Evolutionary conservation across 2,888 invertebrate species (phyloP).

Genomic region (Girardia tigrina): DNA sequence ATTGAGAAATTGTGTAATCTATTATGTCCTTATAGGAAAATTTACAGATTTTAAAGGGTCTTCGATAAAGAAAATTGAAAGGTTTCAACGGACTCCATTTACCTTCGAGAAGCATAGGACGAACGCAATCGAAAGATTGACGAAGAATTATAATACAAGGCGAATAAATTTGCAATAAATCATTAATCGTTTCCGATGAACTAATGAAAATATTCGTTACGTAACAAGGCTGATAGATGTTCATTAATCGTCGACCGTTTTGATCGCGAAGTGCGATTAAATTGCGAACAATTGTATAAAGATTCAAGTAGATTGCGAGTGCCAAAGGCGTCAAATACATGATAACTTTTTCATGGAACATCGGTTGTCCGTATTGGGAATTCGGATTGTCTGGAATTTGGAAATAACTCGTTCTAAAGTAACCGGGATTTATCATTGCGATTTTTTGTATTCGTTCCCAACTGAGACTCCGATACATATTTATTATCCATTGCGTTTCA

Average conservation of each 20-base stretch:
- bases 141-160: not conserved
- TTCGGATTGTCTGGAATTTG: not conserved
- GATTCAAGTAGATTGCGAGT: not conserved
- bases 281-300: not conserved
- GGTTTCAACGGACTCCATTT: not conserved
- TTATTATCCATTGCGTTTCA: not conserved
- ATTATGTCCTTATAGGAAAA: conserved; percentile 1
- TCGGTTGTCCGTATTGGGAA: not conserved
- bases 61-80: not conserved
- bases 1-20: not conserved
- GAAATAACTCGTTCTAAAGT: not conserved
- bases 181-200: not conserved
- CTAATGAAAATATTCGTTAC: not conserved
- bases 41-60: conserved; percentile 17
- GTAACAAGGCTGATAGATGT: conserved; percentile 9
- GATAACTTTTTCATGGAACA: not conserved
- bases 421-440: not conserved
- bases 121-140: not conserved
- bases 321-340: conserved; percentile 12
- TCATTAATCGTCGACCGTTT: not conserved
- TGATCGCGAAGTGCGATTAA: not conserved
- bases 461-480: not conserved
- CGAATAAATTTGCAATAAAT: not conserved
- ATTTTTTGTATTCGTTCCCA: not conserved
- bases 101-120: not conserved